phyloP scores from a whole-genome alignment of 2,888 invertebrate species.

The Dynastes hyllus region DNA sequence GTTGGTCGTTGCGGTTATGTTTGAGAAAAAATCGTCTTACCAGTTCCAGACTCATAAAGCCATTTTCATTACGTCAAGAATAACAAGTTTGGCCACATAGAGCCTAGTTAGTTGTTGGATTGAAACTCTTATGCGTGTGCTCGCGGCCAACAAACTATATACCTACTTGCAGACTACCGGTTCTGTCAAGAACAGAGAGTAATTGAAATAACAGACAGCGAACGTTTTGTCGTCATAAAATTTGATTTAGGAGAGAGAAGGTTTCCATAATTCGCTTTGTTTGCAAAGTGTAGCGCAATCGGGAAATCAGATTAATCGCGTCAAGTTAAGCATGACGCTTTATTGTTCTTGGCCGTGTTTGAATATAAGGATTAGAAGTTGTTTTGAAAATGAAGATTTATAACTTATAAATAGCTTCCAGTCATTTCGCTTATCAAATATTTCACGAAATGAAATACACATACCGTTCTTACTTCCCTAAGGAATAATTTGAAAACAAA shows the following conservation, averaged over 20 bases:
- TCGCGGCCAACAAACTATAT: conserved; percentile 37
- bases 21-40: conserved; percentile 35
- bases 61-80: conserved; percentile 50
- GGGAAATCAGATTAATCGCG: conserved; percentile 24
- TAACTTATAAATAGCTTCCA: too few species aligned
- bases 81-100: conserved; percentile 47
- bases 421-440: too few species aligned
- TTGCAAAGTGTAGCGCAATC: conserved; percentile 33
- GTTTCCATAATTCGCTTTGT: conserved; percentile 42
- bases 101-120: conserved; percentile 28
- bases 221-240: conserved; percentile 35
- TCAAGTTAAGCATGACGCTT: conserved; percentile 4
- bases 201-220: conserved; percentile 45
- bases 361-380: neutral
- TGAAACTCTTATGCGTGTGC: conserved; percentile 15
- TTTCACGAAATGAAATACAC: too few species aligned
- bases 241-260: conserved; percentile 38
- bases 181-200: conserved; percentile 41
- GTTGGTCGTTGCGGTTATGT: conserved; percentile 41
- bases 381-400: too few species aligned
- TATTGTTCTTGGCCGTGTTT: neutral
- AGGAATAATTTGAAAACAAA: too few species aligned
- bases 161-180: conserved; percentile 16
- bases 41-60: conserved; percentile 49
- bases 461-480: too few species aligned